A percentile compares a stretch with the other conserved stretches of the same genome.
These are phyloP conservation scores for Myiopsitta monachus DNA, from an alignment of 2,113 vertebrate species.

Conservation along the genomic window DNA sequence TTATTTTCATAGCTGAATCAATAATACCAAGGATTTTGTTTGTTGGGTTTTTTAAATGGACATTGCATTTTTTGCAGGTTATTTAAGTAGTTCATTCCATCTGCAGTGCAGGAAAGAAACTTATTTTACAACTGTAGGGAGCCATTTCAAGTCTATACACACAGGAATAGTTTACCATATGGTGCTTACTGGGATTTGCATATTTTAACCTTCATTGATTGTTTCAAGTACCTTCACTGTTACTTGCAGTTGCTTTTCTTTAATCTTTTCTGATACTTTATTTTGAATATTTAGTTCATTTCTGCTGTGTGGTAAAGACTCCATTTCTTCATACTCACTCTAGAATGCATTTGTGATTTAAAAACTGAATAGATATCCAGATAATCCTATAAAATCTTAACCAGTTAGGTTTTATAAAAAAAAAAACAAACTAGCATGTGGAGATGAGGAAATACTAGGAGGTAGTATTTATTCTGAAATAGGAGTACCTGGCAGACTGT, in stretches of 20 bases:
- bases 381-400: not conserved
- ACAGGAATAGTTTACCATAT: constrained; percentile 49
- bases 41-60: not conserved
- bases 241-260: constrained; percentile 32
- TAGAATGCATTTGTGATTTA: not conserved
- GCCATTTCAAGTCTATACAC: constrained; percentile 24
- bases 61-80: not conserved
- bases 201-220: constrained; percentile 67
- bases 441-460: not conserved
- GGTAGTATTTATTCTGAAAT: not conserved
- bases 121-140: constrained; percentile 28
- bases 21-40: not conserved
- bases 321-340: not conserved
- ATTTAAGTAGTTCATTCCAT: not conserved
- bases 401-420: not conserved
- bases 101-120: not conserved
- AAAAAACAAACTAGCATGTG: not conserved
- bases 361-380: not conserved
- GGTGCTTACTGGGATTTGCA: constrained; percentile 10
- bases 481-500: not conserved
- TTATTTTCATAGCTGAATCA: not conserved
- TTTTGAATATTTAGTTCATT: constrained; percentile 20
- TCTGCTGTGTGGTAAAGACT: not conserved
- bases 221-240: constrained; percentile 30
- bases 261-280: constrained; percentile 9